Evolutionary conservation across 92 coral and sea anemone genomes (phyloP).

Genomic region (Parazoanthus atlanticus): DNA sequence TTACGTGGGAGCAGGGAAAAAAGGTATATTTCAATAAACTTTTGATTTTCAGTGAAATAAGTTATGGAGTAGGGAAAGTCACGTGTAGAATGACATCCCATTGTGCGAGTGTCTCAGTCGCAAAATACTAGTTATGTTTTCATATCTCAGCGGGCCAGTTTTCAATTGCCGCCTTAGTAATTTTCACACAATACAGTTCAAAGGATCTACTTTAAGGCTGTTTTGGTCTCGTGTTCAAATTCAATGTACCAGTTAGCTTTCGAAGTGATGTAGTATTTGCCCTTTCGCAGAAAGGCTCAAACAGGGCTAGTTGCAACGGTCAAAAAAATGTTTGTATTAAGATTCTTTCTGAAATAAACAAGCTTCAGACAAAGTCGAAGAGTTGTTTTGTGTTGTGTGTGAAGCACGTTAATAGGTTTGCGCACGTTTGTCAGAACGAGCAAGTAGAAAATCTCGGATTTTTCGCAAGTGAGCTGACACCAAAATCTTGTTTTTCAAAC

Average conservation of each 20-base stretch:
- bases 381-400: neutral
- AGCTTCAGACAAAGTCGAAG: neutral
- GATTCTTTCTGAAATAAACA: neutral
- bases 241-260: conserved; percentile 1
- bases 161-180: neutral
- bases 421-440: neutral
- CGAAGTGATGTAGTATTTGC: neutral
- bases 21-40: too few species aligned
- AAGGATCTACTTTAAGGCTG: neutral
- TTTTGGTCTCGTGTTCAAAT: neutral
- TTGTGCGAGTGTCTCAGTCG: too few species aligned
- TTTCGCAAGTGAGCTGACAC: neutral
- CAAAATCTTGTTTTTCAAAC: neutral
- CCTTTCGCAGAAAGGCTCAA: neutral
- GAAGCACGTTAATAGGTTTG: neutral
- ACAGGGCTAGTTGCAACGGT: neutral
- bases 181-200: neutral
- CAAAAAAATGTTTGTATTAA: neutral
- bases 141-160: too few species aligned
- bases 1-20: too few species aligned
- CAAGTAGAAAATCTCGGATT: neutral
- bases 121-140: too few species aligned
- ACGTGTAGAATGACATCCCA: too few species aligned
- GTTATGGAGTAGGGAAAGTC: too few species aligned
- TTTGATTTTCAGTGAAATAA: too few species aligned